Conservation (phyloP, 2,113 vertebrate genomes). For the Phyllostomus hastatus region DNA sequence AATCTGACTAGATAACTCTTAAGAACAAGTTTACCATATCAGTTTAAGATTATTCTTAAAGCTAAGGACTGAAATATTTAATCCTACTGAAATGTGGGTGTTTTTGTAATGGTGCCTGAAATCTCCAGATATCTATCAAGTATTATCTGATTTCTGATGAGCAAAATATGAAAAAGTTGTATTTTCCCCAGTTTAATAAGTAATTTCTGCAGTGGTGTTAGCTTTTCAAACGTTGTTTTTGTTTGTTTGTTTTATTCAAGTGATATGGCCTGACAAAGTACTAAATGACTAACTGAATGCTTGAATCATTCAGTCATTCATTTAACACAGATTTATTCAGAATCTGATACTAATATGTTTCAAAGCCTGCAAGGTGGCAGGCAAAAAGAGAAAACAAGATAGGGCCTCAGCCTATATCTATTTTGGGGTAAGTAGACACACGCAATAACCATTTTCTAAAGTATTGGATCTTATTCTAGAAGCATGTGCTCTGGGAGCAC, state of each 20-base stretch:
- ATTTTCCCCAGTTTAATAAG: not conserved
- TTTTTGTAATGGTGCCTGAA: not conserved
- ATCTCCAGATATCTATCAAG: not conserved
- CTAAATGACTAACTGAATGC: not conserved
- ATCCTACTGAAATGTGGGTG: not conserved
- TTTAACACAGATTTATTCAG: not conserved
- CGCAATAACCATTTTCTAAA: conserved; percentile 13
- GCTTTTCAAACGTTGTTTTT: not conserved
- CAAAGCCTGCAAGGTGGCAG: not conserved
- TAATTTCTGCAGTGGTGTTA: not conserved
- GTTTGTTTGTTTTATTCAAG: not conserved
- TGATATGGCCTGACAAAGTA: not conserved
- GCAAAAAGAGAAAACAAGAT: not conserved
- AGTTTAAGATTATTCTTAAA: not conserved
- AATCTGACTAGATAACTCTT: not conserved
- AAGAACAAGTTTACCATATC: not conserved
- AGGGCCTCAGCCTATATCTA: not conserved
- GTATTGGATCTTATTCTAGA: not conserved
- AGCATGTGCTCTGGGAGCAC: not conserved
- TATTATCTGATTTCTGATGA: not conserved
- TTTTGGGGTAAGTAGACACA: not conserved
- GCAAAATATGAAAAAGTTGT: conserved; percentile 1
- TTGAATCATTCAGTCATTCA: not conserved
- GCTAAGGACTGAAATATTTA: conserved; percentile 10
- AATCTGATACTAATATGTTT: not conserved